Evolutionary conservation across 2,797 vertebrate species (phyloP), one percentile per base, ranked within the genome.

Genomic region (Amblyraja radiata): DNA sequence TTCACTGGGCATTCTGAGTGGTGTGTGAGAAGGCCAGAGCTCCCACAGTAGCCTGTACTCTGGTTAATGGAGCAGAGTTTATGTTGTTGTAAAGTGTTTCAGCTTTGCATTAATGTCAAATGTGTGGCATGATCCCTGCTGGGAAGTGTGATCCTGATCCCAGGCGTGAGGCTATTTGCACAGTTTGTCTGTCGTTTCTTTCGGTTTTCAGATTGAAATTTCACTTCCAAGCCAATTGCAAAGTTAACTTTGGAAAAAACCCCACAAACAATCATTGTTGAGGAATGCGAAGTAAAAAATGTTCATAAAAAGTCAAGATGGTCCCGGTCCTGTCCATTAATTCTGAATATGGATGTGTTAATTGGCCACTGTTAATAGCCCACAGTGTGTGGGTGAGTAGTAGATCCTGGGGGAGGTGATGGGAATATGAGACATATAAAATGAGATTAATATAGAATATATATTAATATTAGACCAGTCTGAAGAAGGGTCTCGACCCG

Each of bases 21-120:
- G 25, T 61, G 25, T 83, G 80, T 13, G 10, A n/a, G 28, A 65
- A 63, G 28, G n/a, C n/a, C 61, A 9, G 58, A 65, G 1, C 14
- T 65, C n/a, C 84, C 14, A n/a, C 28, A 88, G n/a, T 32, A 88
- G 14, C n/a, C 14, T 32, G n/a, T 88, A n/a, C 61, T 88, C 32
- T 88, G 84, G 61, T 32, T 88, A 88, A 65, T 88, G 14, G 61
- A 88, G 61, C 61, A 88, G 11, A n/a, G 58, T 25, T 65, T 88
- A 32, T 88, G 61, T 61, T 7, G 79, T 81, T 81, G 78, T 46
- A 8, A 83, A 83, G 80, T 84, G 81, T 84, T 61, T 84, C 80
- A 84, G 54, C 11, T 63, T 61, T 25, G 61, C 54, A 84, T 21
- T 61, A 28, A 61, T 61, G 54, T n/a, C 5, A 65, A 88, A 88